These are phyloP conservation scores for Eretmochelys imbricata DNA, from an alignment of 2,113 vertebrate species.

Conservation along the genomic window DNA sequence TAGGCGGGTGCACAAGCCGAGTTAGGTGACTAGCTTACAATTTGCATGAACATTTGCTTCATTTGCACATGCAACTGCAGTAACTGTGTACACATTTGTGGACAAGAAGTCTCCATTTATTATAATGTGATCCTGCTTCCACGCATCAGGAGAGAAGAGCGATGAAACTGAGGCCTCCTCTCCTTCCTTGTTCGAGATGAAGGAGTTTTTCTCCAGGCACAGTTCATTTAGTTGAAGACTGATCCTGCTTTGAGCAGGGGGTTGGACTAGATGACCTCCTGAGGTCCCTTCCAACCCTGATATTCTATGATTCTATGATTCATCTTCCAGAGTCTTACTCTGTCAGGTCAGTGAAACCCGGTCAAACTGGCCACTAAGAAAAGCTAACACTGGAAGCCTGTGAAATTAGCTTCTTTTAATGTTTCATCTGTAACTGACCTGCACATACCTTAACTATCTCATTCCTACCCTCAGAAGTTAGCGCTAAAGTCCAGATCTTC, in stretches of 20 bases:
- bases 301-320: no score
- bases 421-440: background rate
- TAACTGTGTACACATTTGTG: background rate
- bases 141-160: background rate
- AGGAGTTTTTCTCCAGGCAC: background rate
- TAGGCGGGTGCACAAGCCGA: background rate
- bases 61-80: background rate
- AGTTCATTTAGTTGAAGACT: no score
- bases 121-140: background rate
- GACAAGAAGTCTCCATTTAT: background rate
- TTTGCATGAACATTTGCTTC: background rate
- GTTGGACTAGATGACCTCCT: no score
- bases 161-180: background rate
- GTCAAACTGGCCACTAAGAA: background rate
- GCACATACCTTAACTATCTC: background rate
- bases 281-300: no score
- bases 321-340: accelerated
- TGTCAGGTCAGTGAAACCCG: background rate
- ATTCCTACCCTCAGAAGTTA: background rate
- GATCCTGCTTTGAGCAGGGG: no score
- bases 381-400: background rate
- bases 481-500: background rate
- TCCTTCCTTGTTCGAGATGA: background rate
- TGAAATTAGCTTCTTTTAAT: background rate
- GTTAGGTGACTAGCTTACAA: background rate